Percentiles rank a stretch among this genome's conserved stretches.
Conservation (phyloP, 2,797 vertebrate genomes). For the Gouania willdenowi region DNA sequence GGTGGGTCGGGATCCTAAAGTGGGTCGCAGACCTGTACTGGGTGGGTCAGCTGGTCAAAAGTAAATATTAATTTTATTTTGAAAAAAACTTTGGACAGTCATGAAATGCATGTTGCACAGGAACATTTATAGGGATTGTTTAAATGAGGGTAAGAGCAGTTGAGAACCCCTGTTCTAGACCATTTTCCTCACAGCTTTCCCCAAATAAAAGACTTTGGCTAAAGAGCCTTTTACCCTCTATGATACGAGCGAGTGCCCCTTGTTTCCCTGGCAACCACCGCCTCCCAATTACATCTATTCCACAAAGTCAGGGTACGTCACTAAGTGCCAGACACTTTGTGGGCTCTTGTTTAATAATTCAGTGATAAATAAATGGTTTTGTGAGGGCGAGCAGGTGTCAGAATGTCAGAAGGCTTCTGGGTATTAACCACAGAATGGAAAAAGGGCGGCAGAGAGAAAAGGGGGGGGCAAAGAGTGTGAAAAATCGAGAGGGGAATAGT, state of each 20-base stretch:
- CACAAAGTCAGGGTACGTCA: slow-evolving; percentile 65
- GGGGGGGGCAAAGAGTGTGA: neutral
- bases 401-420: slow-evolving; percentile 63
- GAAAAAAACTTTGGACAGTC: no score
- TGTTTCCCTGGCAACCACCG: slow-evolving; percentile 62
- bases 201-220: slow-evolving; percentile 23
- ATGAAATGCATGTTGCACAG: no score
- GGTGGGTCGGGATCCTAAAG: no score
- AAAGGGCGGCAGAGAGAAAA: neutral
- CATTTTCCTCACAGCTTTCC: no score
- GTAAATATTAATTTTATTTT: no score
- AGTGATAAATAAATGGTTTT: slow-evolving; percentile 73
- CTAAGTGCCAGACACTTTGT: slow-evolving; percentile 60
- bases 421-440: slow-evolving; percentile 24
- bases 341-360: slow-evolving; percentile 73
- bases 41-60: no score
- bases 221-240: slow-evolving; percentile 54
- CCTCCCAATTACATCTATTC: no score
- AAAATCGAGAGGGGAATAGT: neutral
- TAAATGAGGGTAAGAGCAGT: no score
- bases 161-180: no score
- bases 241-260: slow-evolving; percentile 29
- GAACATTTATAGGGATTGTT: no score
- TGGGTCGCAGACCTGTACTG: no score
- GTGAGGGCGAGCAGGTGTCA: slow-evolving; percentile 72